These are phyloP conservation scores for Pseudomyrmex gracilis DNA, from an alignment of 1,140 invertebrate species.

Conservation along the genomic window DNA sequence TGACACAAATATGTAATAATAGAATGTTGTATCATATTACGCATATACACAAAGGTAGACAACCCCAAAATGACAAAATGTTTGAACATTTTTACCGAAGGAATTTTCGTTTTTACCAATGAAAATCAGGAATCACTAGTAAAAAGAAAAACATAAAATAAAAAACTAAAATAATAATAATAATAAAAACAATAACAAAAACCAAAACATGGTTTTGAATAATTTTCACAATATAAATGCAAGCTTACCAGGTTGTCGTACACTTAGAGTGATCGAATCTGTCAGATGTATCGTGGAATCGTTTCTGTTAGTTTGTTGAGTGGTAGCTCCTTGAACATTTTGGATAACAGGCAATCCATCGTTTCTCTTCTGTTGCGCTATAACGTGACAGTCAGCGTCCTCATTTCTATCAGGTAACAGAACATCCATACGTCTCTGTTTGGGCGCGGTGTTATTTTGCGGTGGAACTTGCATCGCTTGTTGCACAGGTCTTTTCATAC, in stretches of 20 bases:
- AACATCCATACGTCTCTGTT: constrained; percentile 86
- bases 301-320: constrained; percentile 83
- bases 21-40: too few species aligned
- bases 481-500: constrained; percentile 80
- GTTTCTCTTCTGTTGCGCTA: constrained; percentile 90
- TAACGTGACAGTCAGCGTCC: constrained; percentile 88
- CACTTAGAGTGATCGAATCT: constrained; percentile 89
- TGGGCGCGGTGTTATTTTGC: constrained; percentile 70
- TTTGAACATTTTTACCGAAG: too few species aligned
- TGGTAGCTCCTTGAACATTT: constrained; percentile 88
- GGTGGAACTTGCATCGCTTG: constrained; percentile 73
- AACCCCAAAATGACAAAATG: too few species aligned
- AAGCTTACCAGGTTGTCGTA: constrained; percentile 85
- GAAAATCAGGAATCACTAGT: too few species aligned
- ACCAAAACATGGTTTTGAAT: too few species aligned
- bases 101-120: too few species aligned
- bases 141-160: constrained; percentile 2
- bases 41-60: too few species aligned
- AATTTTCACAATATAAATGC: constrained; percentile 6
- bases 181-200: too few species aligned
- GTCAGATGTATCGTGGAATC: constrained; percentile 88
- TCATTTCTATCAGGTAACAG: constrained; percentile 87
- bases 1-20: too few species aligned
- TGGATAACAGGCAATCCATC: constrained; percentile 90
- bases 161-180: constrained; percentile 23